Percentiles rank a stretch among this genome's conserved stretches.
These are phyloP conservation scores for Dolichopus griseipennis DNA, from an alignment of 2,888 invertebrate genomes.

Conservation along the genomic window DNA sequence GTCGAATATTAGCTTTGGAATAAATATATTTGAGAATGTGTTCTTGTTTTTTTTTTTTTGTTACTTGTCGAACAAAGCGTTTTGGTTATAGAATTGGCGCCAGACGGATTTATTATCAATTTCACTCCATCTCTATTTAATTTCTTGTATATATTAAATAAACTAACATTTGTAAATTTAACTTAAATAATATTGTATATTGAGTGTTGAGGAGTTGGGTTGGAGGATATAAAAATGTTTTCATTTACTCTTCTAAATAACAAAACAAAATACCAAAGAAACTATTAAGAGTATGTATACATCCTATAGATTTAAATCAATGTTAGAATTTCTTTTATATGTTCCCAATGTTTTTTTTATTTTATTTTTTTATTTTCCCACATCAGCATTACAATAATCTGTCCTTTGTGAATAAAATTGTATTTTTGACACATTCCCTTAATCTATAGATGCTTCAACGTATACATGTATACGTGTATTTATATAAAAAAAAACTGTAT, in stretches of 20 bases:
- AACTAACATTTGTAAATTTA: no score
- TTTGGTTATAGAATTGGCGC: not conserved
- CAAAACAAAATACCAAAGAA: no score
- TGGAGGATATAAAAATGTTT: not conserved
- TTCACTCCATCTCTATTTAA: not conserved
- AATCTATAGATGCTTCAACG: not conserved
- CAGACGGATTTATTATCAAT: not conserved
- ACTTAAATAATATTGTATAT: no score
- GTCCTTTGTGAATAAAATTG: conserved; percentile 1
- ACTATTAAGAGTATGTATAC: no score
- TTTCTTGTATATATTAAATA: no score
- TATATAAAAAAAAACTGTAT: not conserved
- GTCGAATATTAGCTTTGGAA: not conserved
- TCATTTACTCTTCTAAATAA: not conserved
- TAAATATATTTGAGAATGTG: no score
- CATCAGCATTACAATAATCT: not conserved
- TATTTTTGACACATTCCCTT: not conserved
- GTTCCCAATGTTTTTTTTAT: no score
- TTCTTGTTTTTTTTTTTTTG: no score
- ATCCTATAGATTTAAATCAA: not conserved
- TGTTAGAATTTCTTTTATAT: not conserved
- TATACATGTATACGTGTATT: not conserved
- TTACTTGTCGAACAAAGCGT: no score
- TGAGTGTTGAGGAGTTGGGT: no score
- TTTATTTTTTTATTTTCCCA: not conserved